Base-by-base conservation (phyloP, 2,113 vertebrate species). In the Menura novaehollandiae region DNA sequence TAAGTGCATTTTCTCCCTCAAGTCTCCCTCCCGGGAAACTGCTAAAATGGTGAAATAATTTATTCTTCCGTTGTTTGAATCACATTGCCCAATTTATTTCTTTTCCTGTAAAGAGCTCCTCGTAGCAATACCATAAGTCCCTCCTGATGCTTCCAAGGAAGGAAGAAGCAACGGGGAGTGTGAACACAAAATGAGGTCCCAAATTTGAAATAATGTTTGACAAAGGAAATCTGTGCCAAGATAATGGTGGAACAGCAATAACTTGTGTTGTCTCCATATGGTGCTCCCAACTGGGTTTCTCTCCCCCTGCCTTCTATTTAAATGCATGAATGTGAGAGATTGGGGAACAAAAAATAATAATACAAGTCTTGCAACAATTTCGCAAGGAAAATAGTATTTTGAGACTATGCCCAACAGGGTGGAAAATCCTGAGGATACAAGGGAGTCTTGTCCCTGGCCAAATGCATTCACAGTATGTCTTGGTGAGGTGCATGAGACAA, bases 11-110 rank as follows among this genome's bases (percentile, higher is more conserved):
- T 91, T 95, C 52, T 68, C 73, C 80, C 76, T 91, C 51, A 5
- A 63, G 30, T 47, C 43, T 67, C 47, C 60, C 93, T 89, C 93
- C 72, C 20, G 60, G 93, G 84, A 81, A 93, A 71, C 43, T 58
- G 43, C 68, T 86, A 59, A 95, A 92, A 91, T 81, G 80, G 41
- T 91, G 94, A 92, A 96, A 95, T 95, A 84, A 72, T 92, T 89
- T 72, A 87, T 95, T 95, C 85, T 93, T 92, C 71, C 75, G 86
- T 83, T 94, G 86, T 96, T 93, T 94, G 67, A 76, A 90, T 78
- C 22, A 18, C 41, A 81, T 93, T 91, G 66, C 80, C 60, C 73
- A 92, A 91, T 92, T 95, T 83, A 60, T 89, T 95, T 89, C 33
- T 85, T 94, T 96, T 95, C 73, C 73, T 81, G 89, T 94, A 95